These are phyloP conservation scores for Amphimallon solstitiale DNA, from an alignment of 2,888 invertebrate genomes.

Conservation along the genomic window DNA sequence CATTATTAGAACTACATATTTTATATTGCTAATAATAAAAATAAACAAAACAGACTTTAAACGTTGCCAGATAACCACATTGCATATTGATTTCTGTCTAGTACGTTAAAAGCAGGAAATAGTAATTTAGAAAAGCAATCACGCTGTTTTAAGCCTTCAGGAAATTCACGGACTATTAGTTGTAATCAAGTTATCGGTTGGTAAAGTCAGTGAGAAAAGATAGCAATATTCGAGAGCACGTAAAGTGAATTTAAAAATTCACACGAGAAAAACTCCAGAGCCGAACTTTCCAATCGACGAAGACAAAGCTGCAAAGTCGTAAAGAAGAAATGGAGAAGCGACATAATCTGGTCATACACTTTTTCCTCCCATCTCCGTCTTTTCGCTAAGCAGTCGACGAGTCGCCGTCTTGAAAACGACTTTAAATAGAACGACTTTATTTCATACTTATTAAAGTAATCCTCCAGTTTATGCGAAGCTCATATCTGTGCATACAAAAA, in stretches of 20 bases:
- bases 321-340: conserved; percentile 1
- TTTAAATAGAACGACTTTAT: conserved; percentile 43
- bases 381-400: background rate
- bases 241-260: conserved; percentile 1
- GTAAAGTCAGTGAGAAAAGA: background rate
- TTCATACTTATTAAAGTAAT: conserved; percentile 46
- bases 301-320: conserved; percentile 3
- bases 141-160: conserved; percentile 46
- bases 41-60: too few relatives aligned
- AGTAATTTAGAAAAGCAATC: conserved; percentile 47
- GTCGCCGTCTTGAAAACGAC: conserved; percentile 1
- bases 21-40: too few relatives aligned
- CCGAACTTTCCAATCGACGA: background rate
- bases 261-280: background rate
- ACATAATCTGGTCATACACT: conserved; percentile 18
- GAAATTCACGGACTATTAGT: conserved; percentile 36
- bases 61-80: too few relatives aligned
- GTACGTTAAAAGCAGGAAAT: background rate
- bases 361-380: conserved; percentile 11
- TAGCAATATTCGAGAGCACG: background rate
- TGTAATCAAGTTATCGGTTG: conserved; percentile 36
- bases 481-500: conserved; percentile 49
- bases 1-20: too few relatives aligned
- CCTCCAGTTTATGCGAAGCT: conserved; percentile 42
- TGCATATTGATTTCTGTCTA: background rate